phyloP scores from a whole-genome alignment of 2,888 invertebrate species.

The Dromius quadrimaculatus region DNA sequence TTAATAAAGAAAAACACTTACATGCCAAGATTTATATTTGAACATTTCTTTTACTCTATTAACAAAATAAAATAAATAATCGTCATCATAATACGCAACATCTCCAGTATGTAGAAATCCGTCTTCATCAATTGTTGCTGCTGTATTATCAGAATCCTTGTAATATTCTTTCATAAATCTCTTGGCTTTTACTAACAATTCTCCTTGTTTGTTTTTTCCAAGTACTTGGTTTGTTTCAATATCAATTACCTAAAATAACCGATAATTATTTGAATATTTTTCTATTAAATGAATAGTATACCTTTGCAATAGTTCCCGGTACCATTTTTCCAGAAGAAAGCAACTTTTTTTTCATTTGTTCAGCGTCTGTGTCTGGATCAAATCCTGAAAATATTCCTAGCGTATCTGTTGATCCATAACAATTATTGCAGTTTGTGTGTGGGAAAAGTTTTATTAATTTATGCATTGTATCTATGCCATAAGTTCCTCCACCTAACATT shows the following conservation, averaged over 20 bases:
- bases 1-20: conserved; percentile 58
- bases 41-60: conserved; percentile 70
- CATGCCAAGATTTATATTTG: conserved; percentile 69
- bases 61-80: conserved; percentile 67
- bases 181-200: conserved; percentile 68
- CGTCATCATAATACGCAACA: conserved; percentile 68
- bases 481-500: conserved; percentile 50
- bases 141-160: conserved; percentile 59
- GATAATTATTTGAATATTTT: not conserved
- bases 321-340: conserved; percentile 22
- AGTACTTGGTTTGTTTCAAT: conserved; percentile 64
- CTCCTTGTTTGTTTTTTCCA: conserved; percentile 68
- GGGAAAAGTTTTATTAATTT: conserved; percentile 49
- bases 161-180: conserved; percentile 67
- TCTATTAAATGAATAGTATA: not conserved
- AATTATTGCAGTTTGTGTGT: conserved; percentile 20
- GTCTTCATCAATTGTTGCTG: conserved; percentile 63
- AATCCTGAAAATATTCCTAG: conserved; percentile 30
- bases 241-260: conserved; percentile 67
- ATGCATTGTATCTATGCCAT: conserved; percentile 43
- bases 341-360: not conserved
- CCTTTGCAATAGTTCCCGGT: conserved; percentile 15
- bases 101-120: conserved; percentile 71
- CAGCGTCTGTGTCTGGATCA: not conserved
- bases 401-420: conserved; percentile 55